These are phyloP conservation scores for Podotricha telesiphe DNA, from an alignment of 2,888 invertebrate genomes.

Conservation along the genomic window DNA sequence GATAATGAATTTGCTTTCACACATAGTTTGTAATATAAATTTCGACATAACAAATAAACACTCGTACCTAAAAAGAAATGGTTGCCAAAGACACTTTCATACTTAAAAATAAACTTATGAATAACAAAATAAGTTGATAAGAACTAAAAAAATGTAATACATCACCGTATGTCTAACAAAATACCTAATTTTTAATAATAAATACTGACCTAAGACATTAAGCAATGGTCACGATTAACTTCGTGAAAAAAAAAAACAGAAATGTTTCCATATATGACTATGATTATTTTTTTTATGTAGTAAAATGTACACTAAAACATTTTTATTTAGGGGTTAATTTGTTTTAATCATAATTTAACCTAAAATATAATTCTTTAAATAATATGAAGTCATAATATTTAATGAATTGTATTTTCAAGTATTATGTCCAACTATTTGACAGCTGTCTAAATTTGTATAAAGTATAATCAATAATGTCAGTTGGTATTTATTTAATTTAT, in stretches of 20 bases:
- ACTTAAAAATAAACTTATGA: too few relatives aligned
- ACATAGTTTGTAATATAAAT: not conserved
- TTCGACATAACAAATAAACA: not conserved
- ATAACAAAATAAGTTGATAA: too few relatives aligned
- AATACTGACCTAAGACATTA: not conserved
- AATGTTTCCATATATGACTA: too few relatives aligned
- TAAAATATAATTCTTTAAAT: too few relatives aligned
- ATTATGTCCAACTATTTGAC: not conserved
- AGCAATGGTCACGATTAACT: not conserved
- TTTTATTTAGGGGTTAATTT: not conserved
- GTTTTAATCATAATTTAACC: too few relatives aligned
- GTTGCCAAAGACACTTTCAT: too few relatives aligned
- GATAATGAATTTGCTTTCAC: not conserved
- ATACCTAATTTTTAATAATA: not conserved
- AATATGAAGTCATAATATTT: too few relatives aligned
- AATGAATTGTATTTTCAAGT: too few relatives aligned
- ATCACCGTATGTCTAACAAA: too few relatives aligned
- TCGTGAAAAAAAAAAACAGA: too few relatives aligned
- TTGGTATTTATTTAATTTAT: not conserved
- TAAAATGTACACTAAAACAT: not conserved
- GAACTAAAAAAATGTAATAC: too few relatives aligned
- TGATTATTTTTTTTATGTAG: not conserved
- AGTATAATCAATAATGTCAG: not conserved
- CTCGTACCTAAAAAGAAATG: too few relatives aligned
- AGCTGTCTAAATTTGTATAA: not conserved